Conservation (phyloP, 2,113 vertebrate species). For the Rhabdornis inornatus region DNA sequence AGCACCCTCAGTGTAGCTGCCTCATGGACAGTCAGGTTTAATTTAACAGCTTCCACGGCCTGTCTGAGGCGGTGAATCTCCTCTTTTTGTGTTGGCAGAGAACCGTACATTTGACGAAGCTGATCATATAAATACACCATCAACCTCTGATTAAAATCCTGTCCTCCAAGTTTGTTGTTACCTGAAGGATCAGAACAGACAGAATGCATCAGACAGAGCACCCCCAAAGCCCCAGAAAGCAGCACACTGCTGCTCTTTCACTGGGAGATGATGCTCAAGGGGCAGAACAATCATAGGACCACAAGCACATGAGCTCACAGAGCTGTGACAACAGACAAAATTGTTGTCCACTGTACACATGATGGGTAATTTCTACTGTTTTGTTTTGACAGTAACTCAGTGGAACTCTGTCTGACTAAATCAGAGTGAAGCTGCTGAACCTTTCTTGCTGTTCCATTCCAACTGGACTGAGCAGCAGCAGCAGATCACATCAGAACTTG, state of each 20-base stretch:
- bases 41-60: constrained; percentile 88
- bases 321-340: neutral
- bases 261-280: neutral
- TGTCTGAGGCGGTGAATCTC: constrained; percentile 90
- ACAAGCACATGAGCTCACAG: neutral
- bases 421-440: neutral
- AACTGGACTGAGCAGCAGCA: neutral
- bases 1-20: constrained; percentile 71
- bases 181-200: constrained; percentile 71
- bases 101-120: constrained; percentile 78
- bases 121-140: constrained; percentile 82
- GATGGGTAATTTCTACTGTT: neutral
- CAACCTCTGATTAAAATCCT: constrained; percentile 95
- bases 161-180: constrained; percentile 96
- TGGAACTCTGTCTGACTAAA: neutral
- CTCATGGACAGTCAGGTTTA: constrained; percentile 85
- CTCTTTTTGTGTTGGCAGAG: constrained; percentile 82
- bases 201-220: neutral
- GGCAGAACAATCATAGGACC: neutral
- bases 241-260: neutral
- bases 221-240: neutral
- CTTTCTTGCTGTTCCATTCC: neutral
- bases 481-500: neutral
- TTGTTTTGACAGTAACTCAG: neutral
- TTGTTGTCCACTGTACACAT: rapidly evolving